Conservation (phyloP, 1,140 invertebrate species). For the Lordiphosa collinella region DNA sequence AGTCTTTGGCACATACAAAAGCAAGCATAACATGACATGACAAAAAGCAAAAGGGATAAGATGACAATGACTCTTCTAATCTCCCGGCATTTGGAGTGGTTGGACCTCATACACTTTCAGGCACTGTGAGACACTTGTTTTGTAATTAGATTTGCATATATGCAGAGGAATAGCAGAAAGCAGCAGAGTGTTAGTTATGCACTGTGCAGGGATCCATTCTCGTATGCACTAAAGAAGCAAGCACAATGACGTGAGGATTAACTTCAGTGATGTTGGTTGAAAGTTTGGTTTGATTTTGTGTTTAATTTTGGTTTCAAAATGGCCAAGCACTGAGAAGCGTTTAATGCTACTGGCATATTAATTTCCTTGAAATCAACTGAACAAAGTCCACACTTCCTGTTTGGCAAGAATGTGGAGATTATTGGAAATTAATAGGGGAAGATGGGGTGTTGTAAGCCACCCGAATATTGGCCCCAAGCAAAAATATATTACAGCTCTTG, state of each 20-base stretch:
- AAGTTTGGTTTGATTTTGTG: too few species aligned
- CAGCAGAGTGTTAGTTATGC: neutral
- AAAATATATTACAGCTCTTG: too few species aligned
- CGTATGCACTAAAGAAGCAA: too few species aligned
- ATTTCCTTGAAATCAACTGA: neutral
- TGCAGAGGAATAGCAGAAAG: slow-evolving; percentile 14
- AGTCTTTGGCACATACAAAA: slow-evolving; percentile 36
- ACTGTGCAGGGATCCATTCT: neutral
- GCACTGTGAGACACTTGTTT: neutral
- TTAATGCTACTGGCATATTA: too few species aligned
- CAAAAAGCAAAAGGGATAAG: slow-evolving; percentile 15
- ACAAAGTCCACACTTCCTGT: too few species aligned
- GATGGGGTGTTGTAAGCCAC: too few species aligned
- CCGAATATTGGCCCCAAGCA: too few species aligned
- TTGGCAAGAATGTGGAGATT: too few species aligned
- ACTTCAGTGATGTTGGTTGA: too few species aligned
- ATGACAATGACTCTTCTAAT: slow-evolving; percentile 24
- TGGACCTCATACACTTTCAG: neutral
- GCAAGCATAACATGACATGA: slow-evolving; percentile 49
- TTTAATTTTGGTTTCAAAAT: too few species aligned
- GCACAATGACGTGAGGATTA: neutral
- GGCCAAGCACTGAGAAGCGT: too few species aligned
- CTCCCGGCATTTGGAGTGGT: slow-evolving; percentile 2
- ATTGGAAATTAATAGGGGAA: too few species aligned
- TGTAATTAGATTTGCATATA: slow-evolving; percentile 36